Conservation (phyloP, 1,140 invertebrate species). For the Danaus plexippus region DNA sequence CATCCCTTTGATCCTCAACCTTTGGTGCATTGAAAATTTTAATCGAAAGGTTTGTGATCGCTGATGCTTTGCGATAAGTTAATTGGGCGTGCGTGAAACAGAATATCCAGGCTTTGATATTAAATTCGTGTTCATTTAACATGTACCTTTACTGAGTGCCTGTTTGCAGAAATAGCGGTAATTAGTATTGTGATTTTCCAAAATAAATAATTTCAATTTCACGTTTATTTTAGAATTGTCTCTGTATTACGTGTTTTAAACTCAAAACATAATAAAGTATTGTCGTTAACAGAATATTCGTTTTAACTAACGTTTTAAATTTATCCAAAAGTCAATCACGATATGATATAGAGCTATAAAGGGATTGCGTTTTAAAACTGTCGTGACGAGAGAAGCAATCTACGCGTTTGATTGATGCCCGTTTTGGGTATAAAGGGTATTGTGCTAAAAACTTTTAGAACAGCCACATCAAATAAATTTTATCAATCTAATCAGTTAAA, state of each 20-base stretch:
- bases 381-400: conserved; percentile 43
- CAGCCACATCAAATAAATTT: too few relatives aligned
- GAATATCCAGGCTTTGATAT: conserved; percentile 49
- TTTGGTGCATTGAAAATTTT: conserved; percentile 51
- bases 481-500: too few relatives aligned
- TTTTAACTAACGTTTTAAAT: too few relatives aligned
- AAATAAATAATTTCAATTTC: too few relatives aligned
- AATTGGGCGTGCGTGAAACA: conserved; percentile 51
- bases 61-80: conserved; percentile 44
- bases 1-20: conserved; percentile 53
- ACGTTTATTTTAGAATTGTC: too few relatives aligned
- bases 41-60: conserved; percentile 42
- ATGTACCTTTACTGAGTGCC: not conserved
- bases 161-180: conserved; percentile 5
- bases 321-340: conserved; percentile 30
- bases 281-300: too few relatives aligned
- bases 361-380: conserved; percentile 41
- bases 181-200: conserved; percentile 6
- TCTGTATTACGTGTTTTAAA: too few relatives aligned
- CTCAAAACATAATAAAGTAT: too few relatives aligned
- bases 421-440: conserved; percentile 30
- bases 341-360: conserved; percentile 30
- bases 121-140: conserved; percentile 18
- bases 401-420: conserved; percentile 50
- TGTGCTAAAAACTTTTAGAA: too few relatives aligned